Evolutionary conservation across 30 jellyfish, hydroid and myxozoan species (phyloP).

Genomic region (Pseudorhiza aurosa): DNA sequence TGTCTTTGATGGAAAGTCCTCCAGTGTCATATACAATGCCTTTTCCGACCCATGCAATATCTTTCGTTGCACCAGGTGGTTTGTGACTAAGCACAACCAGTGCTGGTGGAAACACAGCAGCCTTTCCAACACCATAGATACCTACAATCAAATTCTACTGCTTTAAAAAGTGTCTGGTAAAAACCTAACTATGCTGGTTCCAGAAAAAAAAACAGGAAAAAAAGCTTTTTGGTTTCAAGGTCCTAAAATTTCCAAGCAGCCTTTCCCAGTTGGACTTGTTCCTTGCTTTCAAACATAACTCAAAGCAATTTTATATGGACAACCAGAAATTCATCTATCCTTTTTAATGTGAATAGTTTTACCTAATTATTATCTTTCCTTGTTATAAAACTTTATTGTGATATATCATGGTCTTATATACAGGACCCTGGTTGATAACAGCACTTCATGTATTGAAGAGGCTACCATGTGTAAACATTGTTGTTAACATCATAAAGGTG

Average conservation of each 20-base stretch:
- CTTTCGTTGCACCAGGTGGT: conserved; percentile 86
- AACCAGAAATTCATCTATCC: too few relatives aligned
- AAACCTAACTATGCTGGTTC: neutral
- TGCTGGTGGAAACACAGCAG: conserved; percentile 91
- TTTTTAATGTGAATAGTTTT: too few relatives aligned
- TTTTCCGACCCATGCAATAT: conserved; percentile 98
- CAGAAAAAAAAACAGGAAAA: neutral
- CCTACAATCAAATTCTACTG: too few relatives aligned
- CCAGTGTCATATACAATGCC: conserved; percentile 99
- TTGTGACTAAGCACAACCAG: conserved; percentile 80
- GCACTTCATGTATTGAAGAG: too few relatives aligned
- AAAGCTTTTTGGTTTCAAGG: too few relatives aligned
- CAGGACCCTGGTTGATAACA: too few relatives aligned
- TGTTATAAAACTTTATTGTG: too few relatives aligned
- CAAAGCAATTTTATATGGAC: too few relatives aligned
- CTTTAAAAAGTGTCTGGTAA: neutral
- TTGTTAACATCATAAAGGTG: too few relatives aligned
- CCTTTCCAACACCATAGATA: conserved; percentile 98
- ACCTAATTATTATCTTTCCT: too few relatives aligned
- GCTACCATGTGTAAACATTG: too few relatives aligned
- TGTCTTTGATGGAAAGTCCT: conserved; percentile 94
- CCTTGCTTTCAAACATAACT: neutral
- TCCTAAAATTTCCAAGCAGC: neutral
- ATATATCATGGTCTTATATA: too few relatives aligned
- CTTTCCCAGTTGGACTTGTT: neutral